Evolutionary conservation across 2,113 vertebrate species (phyloP).

Genomic region (Psilopogon haemacephalus): DNA sequence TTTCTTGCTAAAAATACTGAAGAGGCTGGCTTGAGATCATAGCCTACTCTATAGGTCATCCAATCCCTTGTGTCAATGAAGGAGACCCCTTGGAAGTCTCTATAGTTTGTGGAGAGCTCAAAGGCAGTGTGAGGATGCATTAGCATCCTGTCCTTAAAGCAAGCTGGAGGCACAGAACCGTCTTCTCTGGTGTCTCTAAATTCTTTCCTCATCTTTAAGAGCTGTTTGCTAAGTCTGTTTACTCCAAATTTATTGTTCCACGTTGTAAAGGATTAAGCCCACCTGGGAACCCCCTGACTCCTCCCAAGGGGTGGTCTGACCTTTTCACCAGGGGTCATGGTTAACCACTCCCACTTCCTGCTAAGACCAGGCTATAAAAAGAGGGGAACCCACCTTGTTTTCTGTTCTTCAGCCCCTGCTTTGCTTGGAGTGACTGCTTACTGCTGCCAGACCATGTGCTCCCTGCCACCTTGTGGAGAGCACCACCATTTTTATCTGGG

Average conservation of each 20-base stretch:
- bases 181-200: neutral
- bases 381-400: too few relatives aligned
- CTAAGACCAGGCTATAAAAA: too few relatives aligned
- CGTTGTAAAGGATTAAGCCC: too few relatives aligned
- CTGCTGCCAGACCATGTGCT: too few relatives aligned
- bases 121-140: neutral
- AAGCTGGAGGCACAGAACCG: neutral
- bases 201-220: neutral
- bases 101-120: neutral
- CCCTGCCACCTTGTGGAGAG: too few relatives aligned
- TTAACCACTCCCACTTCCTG: too few relatives aligned
- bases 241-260: neutral
- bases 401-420: too few relatives aligned
- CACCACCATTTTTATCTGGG: too few relatives aligned
- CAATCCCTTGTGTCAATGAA: neutral
- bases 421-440: too few relatives aligned
- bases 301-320: too few relatives aligned
- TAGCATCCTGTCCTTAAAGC: neutral
- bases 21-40: neutral
- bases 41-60: neutral
- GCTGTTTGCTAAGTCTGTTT: neutral
- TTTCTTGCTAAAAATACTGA: neutral
- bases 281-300: too few relatives aligned
- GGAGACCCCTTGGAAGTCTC: neutral
- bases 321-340: too few relatives aligned